phyloP scores from a whole-genome alignment of 2,888 invertebrate genomes.

The Lamproptera curius region DNA sequence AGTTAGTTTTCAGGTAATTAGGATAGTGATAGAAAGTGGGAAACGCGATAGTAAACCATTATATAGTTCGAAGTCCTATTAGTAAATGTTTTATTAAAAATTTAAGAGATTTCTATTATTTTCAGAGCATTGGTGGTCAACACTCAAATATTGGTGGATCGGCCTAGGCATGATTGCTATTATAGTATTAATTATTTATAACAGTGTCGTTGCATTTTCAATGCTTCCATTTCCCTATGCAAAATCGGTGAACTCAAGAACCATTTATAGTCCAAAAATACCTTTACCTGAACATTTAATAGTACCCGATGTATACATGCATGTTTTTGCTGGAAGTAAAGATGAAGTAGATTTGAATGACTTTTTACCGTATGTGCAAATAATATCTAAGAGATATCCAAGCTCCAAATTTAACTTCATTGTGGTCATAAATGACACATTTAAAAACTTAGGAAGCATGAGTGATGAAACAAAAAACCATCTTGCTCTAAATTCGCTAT shows the following conservation, averaged over 20 bases:
- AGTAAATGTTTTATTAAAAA: too few relatives aligned
- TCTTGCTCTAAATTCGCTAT: conserved; percentile 52
- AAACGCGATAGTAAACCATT: too few relatives aligned
- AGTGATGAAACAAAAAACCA: conserved; percentile 52
- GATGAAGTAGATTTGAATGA: conserved; percentile 42
- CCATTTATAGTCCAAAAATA: conserved; percentile 23
- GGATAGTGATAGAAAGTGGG: too few relatives aligned
- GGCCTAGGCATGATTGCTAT: conserved; percentile 58
- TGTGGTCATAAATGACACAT: conserved; percentile 51
- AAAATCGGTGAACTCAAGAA: conserved; percentile 29
- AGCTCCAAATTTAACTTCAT: conserved; percentile 50
- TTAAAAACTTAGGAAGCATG: conserved; percentile 26
- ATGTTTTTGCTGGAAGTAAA: conserved; percentile 43
- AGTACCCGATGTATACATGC: conserved; percentile 49
- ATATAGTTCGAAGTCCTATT: too few relatives aligned
- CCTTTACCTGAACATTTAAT: conserved; percentile 8
- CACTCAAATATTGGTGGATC: conserved; percentile 59
- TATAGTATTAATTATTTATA: conserved; percentile 56
- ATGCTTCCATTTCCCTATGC: conserved; percentile 35
- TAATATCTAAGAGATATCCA: conserved; percentile 44
- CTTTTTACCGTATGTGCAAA: conserved; percentile 50
- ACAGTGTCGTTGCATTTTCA: conserved; percentile 47
- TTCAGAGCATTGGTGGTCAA: conserved; percentile 63
- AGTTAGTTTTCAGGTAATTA: too few relatives aligned
- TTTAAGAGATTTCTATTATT: conserved; percentile 11